Base-by-base conservation (phyloP, 2,797 vertebrate genomes). In the Labeo calbasu region DNA sequence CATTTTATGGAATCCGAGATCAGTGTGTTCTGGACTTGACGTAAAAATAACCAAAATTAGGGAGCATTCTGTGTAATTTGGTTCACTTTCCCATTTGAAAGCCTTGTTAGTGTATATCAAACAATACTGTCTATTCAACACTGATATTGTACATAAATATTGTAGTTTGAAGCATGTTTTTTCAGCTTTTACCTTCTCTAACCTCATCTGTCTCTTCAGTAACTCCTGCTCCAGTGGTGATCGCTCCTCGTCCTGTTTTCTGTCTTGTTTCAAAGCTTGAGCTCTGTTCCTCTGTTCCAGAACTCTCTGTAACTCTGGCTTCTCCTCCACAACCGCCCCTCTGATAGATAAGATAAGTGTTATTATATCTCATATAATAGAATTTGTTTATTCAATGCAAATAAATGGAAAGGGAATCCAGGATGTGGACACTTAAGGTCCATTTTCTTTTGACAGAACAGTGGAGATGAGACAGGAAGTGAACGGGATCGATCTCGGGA, bases 181-280 rank as follows among this genome's bases (percentile, higher is more conserved):
- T 57, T 65, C 19, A 32, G 21, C 5, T 15, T 57, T 32, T 91
- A 97, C 96, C 94, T 96, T 94, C 70, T 95, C 94, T 76, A 96
- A 90, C 86, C 94, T 94, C 90, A 95, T 95, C 25, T 96, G 95
- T 80, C 96, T 94, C 88, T 94, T 95, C 87, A 94, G 69, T 69
- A 96, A 90, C 86, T 97, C 96, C 85, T 96, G 95, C 86, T 96
- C 93, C 65, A 97, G 95, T 2, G 96, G 95, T 9, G 95, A 96
- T 57, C 80, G 95, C 61, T 95, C 95, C 78, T 95, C 95, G 72
- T 97, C 93, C 85, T 95, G 95, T 77, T 96, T 94, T 73, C 92
- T 93, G 87, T 92, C 94, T 84, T 93, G 94, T 77, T 93, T 95
- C 76, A 79, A 86, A 95, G 90, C 87, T 93, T 87, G 89, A 96